Evolutionary conservation across 2,113 vertebrate species (phyloP).

Genomic region (Apodemus sylvaticus): DNA sequence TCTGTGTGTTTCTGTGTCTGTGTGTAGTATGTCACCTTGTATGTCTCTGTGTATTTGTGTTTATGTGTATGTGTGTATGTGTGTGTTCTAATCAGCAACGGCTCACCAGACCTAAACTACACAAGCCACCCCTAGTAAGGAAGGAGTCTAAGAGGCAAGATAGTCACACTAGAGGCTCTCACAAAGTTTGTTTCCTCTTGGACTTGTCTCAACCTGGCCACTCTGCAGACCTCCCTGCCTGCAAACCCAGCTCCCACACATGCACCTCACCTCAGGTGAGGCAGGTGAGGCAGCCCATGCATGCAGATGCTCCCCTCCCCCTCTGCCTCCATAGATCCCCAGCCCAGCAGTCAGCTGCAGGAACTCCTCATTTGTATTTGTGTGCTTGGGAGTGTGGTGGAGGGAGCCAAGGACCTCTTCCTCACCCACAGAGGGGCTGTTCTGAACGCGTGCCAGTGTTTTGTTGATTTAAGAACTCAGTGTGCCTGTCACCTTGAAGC

Average conservation of each 20-base stretch:
- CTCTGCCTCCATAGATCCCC: background rate
- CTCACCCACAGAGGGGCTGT: background rate
- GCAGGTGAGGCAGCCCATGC: no score
- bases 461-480: constrained; percentile 68
- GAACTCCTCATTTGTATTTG: background rate
- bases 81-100: background rate
- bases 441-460: constrained; percentile 42
- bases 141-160: background rate
- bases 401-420: background rate
- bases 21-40: background rate
- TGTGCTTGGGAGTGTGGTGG: background rate
- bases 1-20: background rate
- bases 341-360: background rate
- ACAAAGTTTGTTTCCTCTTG: background rate
- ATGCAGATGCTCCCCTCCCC: rapidly evolving
- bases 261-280: rapidly evolving
- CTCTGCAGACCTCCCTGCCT: background rate
- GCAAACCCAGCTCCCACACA: background rate
- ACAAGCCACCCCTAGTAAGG: background rate
- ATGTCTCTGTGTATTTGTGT: background rate
- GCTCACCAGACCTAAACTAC: background rate
- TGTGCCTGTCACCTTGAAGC: constrained; percentile 32
- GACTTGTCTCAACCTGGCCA: no score
- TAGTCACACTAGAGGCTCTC: background rate
- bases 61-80: no score